Percentiles rank a stretch among this genome's conserved stretches.
Conservation (phyloP, 2,888 invertebrate genomes). For the Baccha elongata region DNA sequence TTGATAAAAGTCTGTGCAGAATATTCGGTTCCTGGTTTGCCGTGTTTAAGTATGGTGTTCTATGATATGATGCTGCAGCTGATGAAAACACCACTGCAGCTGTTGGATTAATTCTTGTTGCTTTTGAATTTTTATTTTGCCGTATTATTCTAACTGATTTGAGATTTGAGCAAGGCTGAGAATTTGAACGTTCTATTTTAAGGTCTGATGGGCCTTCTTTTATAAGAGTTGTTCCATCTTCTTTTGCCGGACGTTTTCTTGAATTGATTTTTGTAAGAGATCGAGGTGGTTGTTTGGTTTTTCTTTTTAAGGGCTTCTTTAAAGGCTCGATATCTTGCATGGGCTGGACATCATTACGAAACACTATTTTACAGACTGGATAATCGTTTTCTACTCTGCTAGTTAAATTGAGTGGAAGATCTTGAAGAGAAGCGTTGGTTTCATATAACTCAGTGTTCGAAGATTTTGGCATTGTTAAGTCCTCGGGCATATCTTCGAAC, state of each 20-base stretch:
- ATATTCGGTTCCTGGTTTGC: conserved; percentile 15
- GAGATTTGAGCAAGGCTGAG: background rate
- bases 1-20: conserved; percentile 7
- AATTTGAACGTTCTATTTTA: background rate
- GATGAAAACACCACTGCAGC: conserved; percentile 26
- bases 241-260: background rate
- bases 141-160: conserved; percentile 6
- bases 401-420: background rate
- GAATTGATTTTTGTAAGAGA: background rate
- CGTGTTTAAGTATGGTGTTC: conserved; percentile 18
- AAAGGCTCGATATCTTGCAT: no score
- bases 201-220: background rate
- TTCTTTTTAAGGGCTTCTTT: background rate
- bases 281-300: background rate
- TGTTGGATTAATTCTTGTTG: conserved; percentile 13
- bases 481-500: conserved; percentile 34
- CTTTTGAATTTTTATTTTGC: conserved; percentile 6
- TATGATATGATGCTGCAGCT: conserved; percentile 26
- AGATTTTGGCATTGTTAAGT: conserved; percentile 29
- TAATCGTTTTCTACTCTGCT: background rate
- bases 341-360: no score
- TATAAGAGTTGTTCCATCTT: background rate
- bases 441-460: background rate
- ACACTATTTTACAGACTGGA: background rate
- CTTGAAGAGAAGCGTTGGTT: background rate